Evolutionary conservation across 2,797 vertebrate species (phyloP).

Genomic region (Anableps anableps): DNA sequence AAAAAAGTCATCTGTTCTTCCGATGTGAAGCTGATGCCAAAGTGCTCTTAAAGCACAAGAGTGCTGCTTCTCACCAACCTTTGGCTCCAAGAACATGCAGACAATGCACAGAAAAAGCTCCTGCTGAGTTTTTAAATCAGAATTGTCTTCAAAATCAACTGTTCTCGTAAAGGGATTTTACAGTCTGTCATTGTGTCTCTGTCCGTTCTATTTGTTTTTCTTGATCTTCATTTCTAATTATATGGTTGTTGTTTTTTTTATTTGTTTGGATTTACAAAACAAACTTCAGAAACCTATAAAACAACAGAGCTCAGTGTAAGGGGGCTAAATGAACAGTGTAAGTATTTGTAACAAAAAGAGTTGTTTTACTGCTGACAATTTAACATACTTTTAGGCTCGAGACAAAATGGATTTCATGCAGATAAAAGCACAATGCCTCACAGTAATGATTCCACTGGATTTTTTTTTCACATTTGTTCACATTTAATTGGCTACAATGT

Average conservation of each 20-base stretch:
- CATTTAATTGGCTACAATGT: background rate
- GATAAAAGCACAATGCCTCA: too few relatives aligned
- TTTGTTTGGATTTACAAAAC: background rate
- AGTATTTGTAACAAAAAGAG: background rate
- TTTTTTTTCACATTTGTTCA: background rate
- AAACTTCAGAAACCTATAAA: background rate
- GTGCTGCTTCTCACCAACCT: background rate
- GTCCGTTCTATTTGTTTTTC: constrained; percentile 20
- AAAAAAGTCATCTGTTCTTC: background rate
- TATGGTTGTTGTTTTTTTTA: constrained; percentile 24
- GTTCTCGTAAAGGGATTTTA: constrained; percentile 6
- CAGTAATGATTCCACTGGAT: background rate
- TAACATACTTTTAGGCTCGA: too few relatives aligned
- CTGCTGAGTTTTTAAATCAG: constrained; percentile 2
- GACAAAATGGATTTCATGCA: too few relatives aligned
- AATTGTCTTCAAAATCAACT: constrained; percentile 3
- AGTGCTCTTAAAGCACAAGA: background rate
- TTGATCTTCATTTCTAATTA: constrained; percentile 27
- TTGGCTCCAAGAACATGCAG: background rate
- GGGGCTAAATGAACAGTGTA: background rate
- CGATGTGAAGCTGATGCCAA: background rate
- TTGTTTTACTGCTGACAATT: background rate
- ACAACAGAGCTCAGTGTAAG: background rate
- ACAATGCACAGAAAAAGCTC: background rate
- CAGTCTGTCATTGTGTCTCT: constrained; percentile 17